phyloP scores from a whole-genome alignment of 2,797 vertebrate species.

The Prionace glauca region DNA sequence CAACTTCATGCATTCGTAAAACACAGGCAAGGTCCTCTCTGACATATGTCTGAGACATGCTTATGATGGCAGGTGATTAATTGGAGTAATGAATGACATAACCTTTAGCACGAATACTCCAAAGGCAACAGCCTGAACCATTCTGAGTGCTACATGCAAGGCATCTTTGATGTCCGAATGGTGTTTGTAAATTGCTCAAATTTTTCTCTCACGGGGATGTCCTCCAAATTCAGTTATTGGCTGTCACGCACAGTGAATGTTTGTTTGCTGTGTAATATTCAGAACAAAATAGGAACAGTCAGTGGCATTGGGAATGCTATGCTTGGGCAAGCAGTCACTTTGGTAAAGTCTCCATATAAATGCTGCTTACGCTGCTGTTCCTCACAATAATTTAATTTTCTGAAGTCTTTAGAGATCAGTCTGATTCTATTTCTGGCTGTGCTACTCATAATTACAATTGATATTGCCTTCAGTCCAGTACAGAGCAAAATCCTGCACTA shows the following conservation, averaged over 20 bases:
- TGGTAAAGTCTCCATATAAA: not conserved
- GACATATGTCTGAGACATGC: not conserved
- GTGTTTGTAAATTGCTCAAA: not conserved
- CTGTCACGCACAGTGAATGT: not conserved
- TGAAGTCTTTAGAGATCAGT: constrained; percentile 18
- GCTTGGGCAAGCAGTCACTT: not conserved
- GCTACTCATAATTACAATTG: constrained; percentile 2
- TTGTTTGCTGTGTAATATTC: not conserved
- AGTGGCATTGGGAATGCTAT: not conserved
- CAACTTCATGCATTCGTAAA: not conserved
- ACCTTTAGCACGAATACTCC: not conserved
- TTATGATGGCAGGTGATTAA: not conserved
- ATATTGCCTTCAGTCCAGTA: not conserved
- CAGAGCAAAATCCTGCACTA: not conserved
- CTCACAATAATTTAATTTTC: constrained; percentile 27
- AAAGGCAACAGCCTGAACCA: not conserved
- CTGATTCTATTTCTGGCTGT: constrained; percentile 27
- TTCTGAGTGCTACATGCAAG: not conserved
- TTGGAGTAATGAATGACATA: not conserved
- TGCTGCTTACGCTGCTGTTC: not conserved
- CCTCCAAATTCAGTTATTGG: not conserved
- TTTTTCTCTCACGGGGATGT: not conserved
- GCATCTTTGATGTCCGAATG: not conserved
- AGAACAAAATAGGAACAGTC: not conserved
- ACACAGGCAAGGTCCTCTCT: not conserved